Base-by-base conservation (phyloP, 1,140 invertebrate genomes). In the Drosophila hydei region DNA sequence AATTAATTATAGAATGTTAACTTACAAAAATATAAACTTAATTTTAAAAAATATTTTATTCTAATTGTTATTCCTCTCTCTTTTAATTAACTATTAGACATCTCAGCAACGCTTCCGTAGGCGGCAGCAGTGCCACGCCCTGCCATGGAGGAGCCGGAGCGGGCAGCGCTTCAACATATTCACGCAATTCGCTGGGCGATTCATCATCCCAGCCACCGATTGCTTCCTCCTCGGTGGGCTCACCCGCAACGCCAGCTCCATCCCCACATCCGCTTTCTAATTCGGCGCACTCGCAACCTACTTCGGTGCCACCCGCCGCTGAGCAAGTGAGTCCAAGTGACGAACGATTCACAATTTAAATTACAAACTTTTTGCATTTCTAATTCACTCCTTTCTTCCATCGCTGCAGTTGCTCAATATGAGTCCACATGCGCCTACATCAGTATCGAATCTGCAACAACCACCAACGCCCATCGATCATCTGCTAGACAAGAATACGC, bases 191-290 rank as follows among this genome's bases (percentile, higher is more conserved):
- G 50, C 77, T 95, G 40, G 89, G 79, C n/a, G 90, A 91, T 51
- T 85, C 84, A 33, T 75, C 90, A 42, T 78, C 83, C n/a, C 64
- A 90, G 80, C 94, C 94, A 11, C 93, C 95, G 52, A 77, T 54
- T 4, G 62, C 51, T 16, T 38, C 62, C 5, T 93, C 94, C 48
- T 95, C 94, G 9, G 94, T 95, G 12, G 95, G 95, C 16, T 96
- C 96, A 36, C 95, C 96, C 4, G 89, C 93, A 93, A 70, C 75
- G 95, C 95, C 94, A 18, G 95, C 94, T 19, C 96, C 96, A 5
- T 96, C 96, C 5, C 94, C 95, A 11, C 92, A 96, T 77, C 94
- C 95, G 16, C 92, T 96, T 75, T 94, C 95, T 36, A 95, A 95
- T 60, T 95, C 95, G 30, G 94, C 95, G 79, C 95, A 95, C 40